Base-by-base conservation (phyloP, 2,888 invertebrate genomes). In the Apamea sordens region DNA sequence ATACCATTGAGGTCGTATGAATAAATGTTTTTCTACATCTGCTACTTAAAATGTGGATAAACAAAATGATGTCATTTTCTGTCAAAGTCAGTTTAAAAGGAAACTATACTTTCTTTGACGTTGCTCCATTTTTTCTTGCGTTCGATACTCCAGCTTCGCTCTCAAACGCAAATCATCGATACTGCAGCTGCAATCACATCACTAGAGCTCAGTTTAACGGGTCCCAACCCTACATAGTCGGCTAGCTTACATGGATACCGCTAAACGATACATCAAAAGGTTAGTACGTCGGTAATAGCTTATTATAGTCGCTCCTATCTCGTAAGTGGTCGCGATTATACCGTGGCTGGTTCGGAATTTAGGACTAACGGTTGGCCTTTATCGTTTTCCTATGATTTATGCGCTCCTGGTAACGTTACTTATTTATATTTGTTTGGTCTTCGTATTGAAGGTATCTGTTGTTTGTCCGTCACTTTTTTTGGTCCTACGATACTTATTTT, bases 231-330 rank as follows among this genome's bases (percentile, higher is more conserved):
- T 94, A 95, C 94, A 95, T 95, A 96, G 92, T 88, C 87, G 65
- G 86, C 87, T 92, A 93, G 92, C 92, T 92, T 92, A 95, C 95
- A 96, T 95, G 94, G 94, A 92, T 96, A 96, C 96, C 96, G 96
- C 96, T 96, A 96, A 93, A 91, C 95, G 94, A 96, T 96, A 94
- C 94, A 94, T 96, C 96, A 95, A 94, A 87, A 94, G 93, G 93
- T 93, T 94, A 94, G 94, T 93, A 91, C 94, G 93, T 94, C 90
- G 91, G 92, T 93, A 93, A 94, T 94, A 93, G 91, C 90, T 92
- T 93, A 94, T 93, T 95, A 94, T 92, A 80, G 83, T 83, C 74
- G 76, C 88, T 89, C 90, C 89, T 88, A 89, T 90, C 89, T 87
- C 56, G 86, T 86, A 91, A 91, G 92, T 91, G 91, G 92, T 92